Conservation (phyloP, 2,113 vertebrate species). For the Amphiprion percula region DNA sequence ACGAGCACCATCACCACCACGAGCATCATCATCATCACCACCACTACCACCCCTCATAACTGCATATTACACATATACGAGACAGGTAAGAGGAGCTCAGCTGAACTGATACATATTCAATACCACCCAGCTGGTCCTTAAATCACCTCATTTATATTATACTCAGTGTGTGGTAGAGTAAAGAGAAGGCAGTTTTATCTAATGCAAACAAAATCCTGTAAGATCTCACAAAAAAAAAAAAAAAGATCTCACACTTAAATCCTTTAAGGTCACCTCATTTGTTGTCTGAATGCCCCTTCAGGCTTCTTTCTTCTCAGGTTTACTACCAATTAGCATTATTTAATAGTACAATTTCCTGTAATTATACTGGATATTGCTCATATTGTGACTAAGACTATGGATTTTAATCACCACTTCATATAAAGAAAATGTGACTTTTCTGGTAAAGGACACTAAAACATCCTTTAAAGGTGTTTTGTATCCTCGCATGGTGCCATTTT, state of each 20-base stretch:
- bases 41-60: slow-evolving; percentile 85
- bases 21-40: slow-evolving; percentile 96
- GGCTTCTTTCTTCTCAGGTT: neutral
- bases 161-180: neutral
- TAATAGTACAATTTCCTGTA: neutral
- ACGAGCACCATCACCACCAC: slow-evolving; percentile 94
- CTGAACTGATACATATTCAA: neutral
- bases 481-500: neutral
- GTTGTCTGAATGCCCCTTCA: neutral
- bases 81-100: slow-evolving; percentile 15
- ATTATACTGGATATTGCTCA: neutral
- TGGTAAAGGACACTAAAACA: no score
- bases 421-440: no score
- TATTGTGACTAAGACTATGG: neutral
- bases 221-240: neutral
- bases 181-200: neutral
- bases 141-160: neutral
- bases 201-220: neutral
- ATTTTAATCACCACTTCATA: no score
- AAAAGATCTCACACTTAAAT: neutral
- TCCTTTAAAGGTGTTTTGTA: no score
- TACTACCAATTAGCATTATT: neutral
- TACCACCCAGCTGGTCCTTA: neutral
- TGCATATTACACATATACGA: slow-evolving; percentile 2
- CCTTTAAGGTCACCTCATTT: neutral